These are phyloP conservation scores for Drosophila ercepeae DNA, from an alignment of 1,140 invertebrate genomes.

Conservation along the genomic window DNA sequence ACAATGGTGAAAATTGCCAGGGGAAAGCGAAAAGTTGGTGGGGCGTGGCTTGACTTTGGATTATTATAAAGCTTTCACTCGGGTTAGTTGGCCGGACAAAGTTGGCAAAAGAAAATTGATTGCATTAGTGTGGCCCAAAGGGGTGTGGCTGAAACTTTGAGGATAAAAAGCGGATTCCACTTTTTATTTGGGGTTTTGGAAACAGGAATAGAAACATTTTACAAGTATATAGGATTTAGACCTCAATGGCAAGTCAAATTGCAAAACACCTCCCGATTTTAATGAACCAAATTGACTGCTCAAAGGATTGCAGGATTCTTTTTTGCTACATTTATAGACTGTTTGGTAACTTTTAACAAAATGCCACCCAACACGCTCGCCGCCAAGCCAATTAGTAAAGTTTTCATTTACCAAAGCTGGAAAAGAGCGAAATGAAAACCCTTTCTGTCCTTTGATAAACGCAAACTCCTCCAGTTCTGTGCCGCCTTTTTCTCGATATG, in stretches of 20 bases:
- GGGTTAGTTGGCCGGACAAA: conserved; percentile 56
- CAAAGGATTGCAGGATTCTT: conserved; percentile 11
- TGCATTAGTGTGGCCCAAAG: conserved; percentile 41
- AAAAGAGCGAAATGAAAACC: conserved; percentile 22
- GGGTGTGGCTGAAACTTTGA: not conserved
- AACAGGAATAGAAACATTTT: no score
- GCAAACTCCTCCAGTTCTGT: conserved; percentile 1
- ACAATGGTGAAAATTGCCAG: conserved; percentile 55
- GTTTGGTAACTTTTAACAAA: conserved; percentile 22
- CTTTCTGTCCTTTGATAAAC: conserved; percentile 29
- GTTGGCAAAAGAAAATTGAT: conserved; percentile 70
- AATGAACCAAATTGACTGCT: conserved; percentile 25
- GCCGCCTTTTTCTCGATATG: conserved; percentile 31
- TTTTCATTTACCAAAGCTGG: conserved; percentile 57
- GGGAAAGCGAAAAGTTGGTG: conserved; percentile 46
- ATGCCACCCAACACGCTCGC: not conserved
- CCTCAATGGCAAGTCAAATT: not conserved
- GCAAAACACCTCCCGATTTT: not conserved
- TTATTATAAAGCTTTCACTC: conserved; percentile 54
- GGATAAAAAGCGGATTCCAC: not conserved
- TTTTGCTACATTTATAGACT: conserved; percentile 12
- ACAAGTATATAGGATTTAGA: not conserved
- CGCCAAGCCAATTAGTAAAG: conserved; percentile 65
- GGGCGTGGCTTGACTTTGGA: conserved; percentile 25
- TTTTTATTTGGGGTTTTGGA: not conserved